Evolutionary conservation across 64 coral and sea anemone species (phyloP).

Genomic region (Porites australiensis): DNA sequence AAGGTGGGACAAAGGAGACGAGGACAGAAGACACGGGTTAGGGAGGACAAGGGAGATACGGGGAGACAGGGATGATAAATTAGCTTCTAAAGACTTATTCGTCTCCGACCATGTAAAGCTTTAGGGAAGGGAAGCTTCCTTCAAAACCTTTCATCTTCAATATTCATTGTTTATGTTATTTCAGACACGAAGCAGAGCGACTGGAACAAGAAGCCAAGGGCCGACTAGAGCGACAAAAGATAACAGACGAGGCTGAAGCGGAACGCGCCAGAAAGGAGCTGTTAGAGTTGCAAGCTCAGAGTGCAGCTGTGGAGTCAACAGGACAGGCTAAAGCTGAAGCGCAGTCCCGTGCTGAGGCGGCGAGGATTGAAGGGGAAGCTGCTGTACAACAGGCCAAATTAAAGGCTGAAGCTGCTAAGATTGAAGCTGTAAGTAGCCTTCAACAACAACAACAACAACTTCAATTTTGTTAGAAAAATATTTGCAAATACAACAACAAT

Average conservation of each 20-base stretch:
- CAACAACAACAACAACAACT: no score
- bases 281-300: conserved; percentile 91
- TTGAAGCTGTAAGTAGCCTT: conserved; percentile 97
- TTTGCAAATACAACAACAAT: no score
- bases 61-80: no score
- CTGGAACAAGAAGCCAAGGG: conserved; percentile 98
- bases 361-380: conserved; percentile 94
- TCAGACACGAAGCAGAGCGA: conserved; percentile 96
- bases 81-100: no score
- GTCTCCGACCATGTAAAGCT: no score
- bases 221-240: conserved; percentile 95
- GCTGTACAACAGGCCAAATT: conserved; percentile 97
- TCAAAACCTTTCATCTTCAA: no score
- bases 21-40: no score
- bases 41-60: no score
- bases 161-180: not conserved
- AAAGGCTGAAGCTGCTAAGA: conserved; percentile 95
- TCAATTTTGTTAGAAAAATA: no score
- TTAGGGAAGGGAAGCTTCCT: no score
- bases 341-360: conserved; percentile 95
- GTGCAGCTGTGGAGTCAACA: conserved; percentile 96
- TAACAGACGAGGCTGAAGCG: conserved; percentile 95
- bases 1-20: no score
- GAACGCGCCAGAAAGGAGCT: conserved; percentile 89
- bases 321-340: conserved; percentile 98